Evolutionary conservation across 2,888 invertebrate genomes (phyloP).

Genomic region (Drosophila pegasa): DNA sequence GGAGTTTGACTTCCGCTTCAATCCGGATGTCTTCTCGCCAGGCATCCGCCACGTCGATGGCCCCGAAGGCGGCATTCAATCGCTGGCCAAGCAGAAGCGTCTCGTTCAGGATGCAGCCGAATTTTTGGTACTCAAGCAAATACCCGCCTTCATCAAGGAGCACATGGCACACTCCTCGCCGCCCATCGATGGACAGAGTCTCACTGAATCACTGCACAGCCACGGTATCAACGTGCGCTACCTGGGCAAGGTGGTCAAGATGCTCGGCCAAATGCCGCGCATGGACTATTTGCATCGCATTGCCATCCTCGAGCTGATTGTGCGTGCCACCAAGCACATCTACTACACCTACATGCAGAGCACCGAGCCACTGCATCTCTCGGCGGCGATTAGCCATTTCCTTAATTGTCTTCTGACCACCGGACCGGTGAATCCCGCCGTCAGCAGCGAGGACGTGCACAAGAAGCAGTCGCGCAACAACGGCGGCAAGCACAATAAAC

Average conservation of each 20-base stretch:
- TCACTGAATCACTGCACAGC: slow-evolving; percentile 96
- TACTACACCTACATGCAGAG: slow-evolving; percentile 95
- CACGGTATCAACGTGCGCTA: slow-evolving; percentile 98
- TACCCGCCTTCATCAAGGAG: slow-evolving; percentile 96
- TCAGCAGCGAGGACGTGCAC: slow-evolving; percentile 83
- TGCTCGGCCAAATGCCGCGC: slow-evolving; percentile 91
- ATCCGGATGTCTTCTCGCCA: slow-evolving; percentile 98
- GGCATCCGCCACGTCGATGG: slow-evolving; percentile 93
- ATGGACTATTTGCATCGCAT: slow-evolving; percentile 95
- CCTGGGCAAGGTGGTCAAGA: slow-evolving; percentile 94
- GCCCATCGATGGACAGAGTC: slow-evolving; percentile 97
- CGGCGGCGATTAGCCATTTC: slow-evolving; percentile 97
- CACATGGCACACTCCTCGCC: slow-evolving; percentile 96
- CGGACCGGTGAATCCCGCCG: slow-evolving; percentile 87
- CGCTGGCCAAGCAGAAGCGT: slow-evolving; percentile 92
- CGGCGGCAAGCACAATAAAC: slow-evolving; percentile 74
- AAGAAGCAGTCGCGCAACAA: slow-evolving; percentile 69
- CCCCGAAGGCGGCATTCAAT: slow-evolving; percentile 87
- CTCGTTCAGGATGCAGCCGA: slow-evolving; percentile 98
- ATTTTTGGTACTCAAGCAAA: slow-evolving; percentile 96
- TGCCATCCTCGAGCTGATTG: slow-evolving; percentile 94
- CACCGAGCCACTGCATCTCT: slow-evolving; percentile 93
- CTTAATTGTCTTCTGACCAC: slow-evolving; percentile 97
- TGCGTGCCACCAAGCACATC: slow-evolving; percentile 96
- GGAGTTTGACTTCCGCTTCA: slow-evolving; percentile 98